Evolutionary conservation across 2,797 vertebrate genomes (phyloP), one percentile per base, ranked within the genome.

Genomic region (Discoglossus pictus): DNA sequence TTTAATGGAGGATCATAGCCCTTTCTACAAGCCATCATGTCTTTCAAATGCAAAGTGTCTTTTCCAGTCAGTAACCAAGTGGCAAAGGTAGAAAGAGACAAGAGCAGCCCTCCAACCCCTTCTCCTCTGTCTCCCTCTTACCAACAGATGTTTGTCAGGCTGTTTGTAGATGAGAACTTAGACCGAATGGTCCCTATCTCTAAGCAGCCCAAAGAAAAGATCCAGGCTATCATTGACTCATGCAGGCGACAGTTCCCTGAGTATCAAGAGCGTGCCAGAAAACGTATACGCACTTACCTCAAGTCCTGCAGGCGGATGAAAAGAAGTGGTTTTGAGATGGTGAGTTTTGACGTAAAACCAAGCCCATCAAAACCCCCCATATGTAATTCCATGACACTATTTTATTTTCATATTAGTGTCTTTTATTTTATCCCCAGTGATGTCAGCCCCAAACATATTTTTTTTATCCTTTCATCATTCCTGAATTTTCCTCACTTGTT

Each of bases 131-230:
- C 89, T 91, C 87, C 89, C 89, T 91, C 90, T 91, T 91, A 85
- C 88, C 89, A 88, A 91, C 90, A 92, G 90, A 92, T 92, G 90
- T 92, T 91, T 91, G 90, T 92, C 88, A 91, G 89, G 88, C 89
- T 92, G 89, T 92, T 92, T 91, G 90, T 92, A 91, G 90, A 92
- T 91, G 90, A 92, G 88, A 92, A 92, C 90, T 90, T 92, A 84
- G 90, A 92, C 89, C 90, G 90, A 87, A 92, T 92, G 90, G 90
- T 92, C 87, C 90, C 90, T 87, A 92, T 92, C 84, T 92, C 90
- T 90, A 92, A 92, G 88, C 90, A 92, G 89, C 90, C 90, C 87
- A 92, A 92, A 90, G 90, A 92, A 90, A 92, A 92, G 90, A 91
- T 92, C 89, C 90, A 92, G 84, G 90, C 90, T 89, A 92, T 92